Conservation (phyloP, 2,888 invertebrate genomes). For the Ormyrus pomaceus region DNA sequence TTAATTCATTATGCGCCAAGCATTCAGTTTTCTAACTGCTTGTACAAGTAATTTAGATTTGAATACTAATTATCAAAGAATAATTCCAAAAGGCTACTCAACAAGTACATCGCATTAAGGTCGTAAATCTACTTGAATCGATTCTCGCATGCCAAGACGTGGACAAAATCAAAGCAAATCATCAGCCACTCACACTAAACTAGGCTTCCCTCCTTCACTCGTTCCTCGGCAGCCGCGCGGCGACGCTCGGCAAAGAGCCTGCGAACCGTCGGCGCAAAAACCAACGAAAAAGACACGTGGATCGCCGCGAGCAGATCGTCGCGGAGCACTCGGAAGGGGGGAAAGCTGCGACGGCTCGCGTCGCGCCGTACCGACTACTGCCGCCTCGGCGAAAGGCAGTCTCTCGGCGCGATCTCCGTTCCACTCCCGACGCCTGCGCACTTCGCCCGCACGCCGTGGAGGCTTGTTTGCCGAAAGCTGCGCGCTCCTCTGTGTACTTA, state of each 20-base stretch:
- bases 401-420: background rate
- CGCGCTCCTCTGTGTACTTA: background rate
- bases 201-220: no score
- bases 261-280: background rate
- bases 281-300: background rate
- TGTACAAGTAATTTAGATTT: no score
- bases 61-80: no score
- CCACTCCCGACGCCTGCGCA: background rate
- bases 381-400: background rate
- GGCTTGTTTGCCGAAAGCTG: background rate
- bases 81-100: no score
- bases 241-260: background rate
- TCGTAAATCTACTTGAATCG: no score
- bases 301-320: background rate
- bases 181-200: no score
- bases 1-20: no score
- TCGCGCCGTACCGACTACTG: conserved; percentile 11
- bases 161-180: no score
- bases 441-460: background rate
- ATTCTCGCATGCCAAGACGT: no score
- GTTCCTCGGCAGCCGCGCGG: background rate
- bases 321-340: background rate
- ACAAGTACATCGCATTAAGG: no score
- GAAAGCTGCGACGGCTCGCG: conserved; percentile 10
- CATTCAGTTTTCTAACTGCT: no score